Evolutionary conservation across 2,113 vertebrate genomes (phyloP).

Genomic region (Bos indicus): DNA sequence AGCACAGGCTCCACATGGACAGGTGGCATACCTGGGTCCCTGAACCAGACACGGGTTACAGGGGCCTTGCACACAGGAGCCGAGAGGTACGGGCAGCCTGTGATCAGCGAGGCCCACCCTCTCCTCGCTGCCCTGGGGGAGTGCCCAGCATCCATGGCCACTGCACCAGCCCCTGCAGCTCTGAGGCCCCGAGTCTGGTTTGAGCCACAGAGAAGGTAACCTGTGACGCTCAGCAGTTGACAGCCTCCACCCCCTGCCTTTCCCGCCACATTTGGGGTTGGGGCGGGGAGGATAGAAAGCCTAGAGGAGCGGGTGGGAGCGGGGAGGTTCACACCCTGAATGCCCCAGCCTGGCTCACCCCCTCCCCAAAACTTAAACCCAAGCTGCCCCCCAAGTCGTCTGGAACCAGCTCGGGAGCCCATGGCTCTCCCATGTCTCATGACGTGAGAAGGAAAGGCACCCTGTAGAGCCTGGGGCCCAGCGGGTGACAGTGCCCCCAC

Average conservation of each 20-base stretch:
- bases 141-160: neutral
- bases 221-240: neutral
- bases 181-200: neutral
- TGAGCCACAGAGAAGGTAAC: neutral
- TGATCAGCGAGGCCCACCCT: fast-evolving
- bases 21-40: neutral
- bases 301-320: neutral
- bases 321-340: neutral
- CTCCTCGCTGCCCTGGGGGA: neutral
- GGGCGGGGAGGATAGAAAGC: neutral
- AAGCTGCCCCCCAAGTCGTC: neutral
- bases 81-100: neutral
- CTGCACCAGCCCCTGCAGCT: neutral
- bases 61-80: neutral
- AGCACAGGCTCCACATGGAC: neutral
- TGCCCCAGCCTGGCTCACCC: neutral
- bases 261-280: neutral
- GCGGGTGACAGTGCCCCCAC: neutral
- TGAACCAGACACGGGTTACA: neutral
- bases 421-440: neutral
- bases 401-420: neutral
- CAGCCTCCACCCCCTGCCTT: neutral
- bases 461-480: fast-evolving
- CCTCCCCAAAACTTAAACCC: neutral
- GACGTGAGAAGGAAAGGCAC: neutral